Evolutionary conservation across 2,797 vertebrate species (phyloP), one percentile per base, ranked within the genome.

Genomic region (Protonibea diacanthus): DNA sequence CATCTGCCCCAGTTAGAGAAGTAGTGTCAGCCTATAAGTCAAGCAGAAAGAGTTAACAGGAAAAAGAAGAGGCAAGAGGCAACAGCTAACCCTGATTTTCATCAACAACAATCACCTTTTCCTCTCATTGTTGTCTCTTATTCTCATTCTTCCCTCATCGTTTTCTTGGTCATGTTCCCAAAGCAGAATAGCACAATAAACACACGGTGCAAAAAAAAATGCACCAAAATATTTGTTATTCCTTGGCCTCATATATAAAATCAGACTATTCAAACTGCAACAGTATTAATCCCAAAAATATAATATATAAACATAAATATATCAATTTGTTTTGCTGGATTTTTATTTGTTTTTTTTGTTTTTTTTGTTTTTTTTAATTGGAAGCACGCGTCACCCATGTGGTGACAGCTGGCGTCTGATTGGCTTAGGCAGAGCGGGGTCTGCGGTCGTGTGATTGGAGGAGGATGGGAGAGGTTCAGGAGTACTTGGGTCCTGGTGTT

Each of bases 321-420:
- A 92, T 94, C 86, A 90, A 94, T 95, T 94, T 94, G 88, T 92
- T 94, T 89, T 76, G 84, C 87, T 91, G 80, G 87, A 92, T 86
- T 87, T 88, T 74, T 83, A 55, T 75, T 63, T 57, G 0, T 13
- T 61, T 70, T 51, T 67, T 29, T 29, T 6, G 38, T 56, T 25
- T 73, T 58, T 70, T 56, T 74, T 84, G 79, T 91, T 73, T 61
- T 74, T 84, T 80, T 91, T 87, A 88, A 95, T 92, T 94, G 94
- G 92, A 97, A 97, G 96, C 94, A 89, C 74, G 87, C 92, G 93
- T 94, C 96, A 96, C 96, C 95, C 93, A 87, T 94, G 94, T 92
- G 78, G 81, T 92, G 91, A 88, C 92, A 91, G 90, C 80, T 82
- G 87, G 86, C 70, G 23, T 80, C 71, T 93, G 93, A 94, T 94